Evolutionary conservation across 2,113 vertebrate species (phyloP).

Genomic region (Embiotoca jacksoni): DNA sequence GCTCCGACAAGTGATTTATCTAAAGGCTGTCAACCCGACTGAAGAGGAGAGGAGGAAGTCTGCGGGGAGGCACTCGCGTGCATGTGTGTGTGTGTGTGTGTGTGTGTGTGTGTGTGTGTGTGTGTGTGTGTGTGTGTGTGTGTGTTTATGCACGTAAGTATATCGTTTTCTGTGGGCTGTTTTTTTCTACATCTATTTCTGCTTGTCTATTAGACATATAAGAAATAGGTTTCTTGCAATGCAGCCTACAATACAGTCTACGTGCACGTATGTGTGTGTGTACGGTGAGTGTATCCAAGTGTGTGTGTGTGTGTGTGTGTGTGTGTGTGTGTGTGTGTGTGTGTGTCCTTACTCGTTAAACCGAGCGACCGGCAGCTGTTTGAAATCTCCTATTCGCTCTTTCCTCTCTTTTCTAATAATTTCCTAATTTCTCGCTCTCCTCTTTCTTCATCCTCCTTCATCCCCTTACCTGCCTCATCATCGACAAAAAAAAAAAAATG

Average conservation of each 20-base stretch:
- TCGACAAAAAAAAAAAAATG: neutral
- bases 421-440: neutral
- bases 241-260: too few relatives aligned
- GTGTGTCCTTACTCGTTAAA: neutral
- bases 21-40: conserved; percentile 61
- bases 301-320: too few relatives aligned
- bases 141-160: neutral
- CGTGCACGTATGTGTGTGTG: neutral
- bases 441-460: neutral
- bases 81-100: neutral
- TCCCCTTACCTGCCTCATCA: conserved; percentile 19
- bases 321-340: neutral
- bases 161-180: neutral
- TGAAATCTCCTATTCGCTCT: conserved; percentile 26
- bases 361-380: neutral
- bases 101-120: neutral
- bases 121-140: neutral
- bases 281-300: too few relatives aligned
- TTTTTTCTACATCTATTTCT: neutral
- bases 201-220: too few relatives aligned
- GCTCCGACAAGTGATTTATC: conserved; percentile 64
- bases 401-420: neutral
- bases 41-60: conserved; percentile 43
- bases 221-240: too few relatives aligned
- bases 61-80: conserved; percentile 3